Base-by-base conservation (phyloP, 2,888 invertebrate species). In the Rhyacophila evoluta region DNA sequence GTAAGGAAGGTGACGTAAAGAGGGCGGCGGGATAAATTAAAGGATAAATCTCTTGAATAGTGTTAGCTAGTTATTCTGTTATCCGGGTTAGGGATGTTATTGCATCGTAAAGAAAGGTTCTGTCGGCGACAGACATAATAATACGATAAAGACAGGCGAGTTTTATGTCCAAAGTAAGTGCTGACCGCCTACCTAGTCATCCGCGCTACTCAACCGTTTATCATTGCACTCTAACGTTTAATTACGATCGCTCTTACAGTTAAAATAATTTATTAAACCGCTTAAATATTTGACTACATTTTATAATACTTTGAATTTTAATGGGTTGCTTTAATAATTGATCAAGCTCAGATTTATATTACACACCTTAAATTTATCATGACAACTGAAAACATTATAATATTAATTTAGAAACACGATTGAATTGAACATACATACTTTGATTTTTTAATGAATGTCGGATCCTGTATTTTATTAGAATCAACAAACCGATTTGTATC, bases 91-190 rank as follows among this genome's bases (percentile, higher is more conserved):
- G 55, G 55, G 55, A 55, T 55, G 55, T 55, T 55, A 55, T 55
- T 55, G 55, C 55, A 55, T 55, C 55, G 55, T 55, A 25, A 55
- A 55, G 29, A 55, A 12, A 19, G 19, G 55, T 19, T 55, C 55
- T 55, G 55, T 55, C 55, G 55, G 25, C 19, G 55, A 19, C 55
- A 55, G 55, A 55, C 55, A 55, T 55, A 55, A 55, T 55, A 55
- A 19, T 55, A 10, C 55, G 55, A 55, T 55, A 55, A 55, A 55
- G 55, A 55, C 55, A 15, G 25, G 19, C 8, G 55, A 19, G 55
- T 55, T 55, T 55, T 55, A 55, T 6, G 55, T 55, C 25, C 25
- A 8, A 55, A 55, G 10, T 55, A 55, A 55, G 8, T 10, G 19
- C 55, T 55, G 55, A 55, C 55, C 55, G 55, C 41, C 15, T 25